Conservation (phyloP, 1,140 invertebrate genomes). For the Schlechtendalia chinensis region DNA sequence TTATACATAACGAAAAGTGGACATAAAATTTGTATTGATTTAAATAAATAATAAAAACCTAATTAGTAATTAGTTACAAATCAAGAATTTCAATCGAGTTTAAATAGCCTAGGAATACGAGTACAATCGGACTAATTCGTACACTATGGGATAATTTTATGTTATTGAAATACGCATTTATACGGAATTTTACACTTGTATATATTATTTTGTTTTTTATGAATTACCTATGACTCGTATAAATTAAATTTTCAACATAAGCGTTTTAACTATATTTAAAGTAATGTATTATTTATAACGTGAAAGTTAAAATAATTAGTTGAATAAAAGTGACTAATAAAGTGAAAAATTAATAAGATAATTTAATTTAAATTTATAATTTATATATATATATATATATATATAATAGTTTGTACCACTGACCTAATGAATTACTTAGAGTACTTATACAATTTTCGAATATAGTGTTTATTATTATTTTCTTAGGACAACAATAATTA, state of each 20-base stretch:
- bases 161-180: no score
- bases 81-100: no score
- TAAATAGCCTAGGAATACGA: no score
- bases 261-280: not conserved
- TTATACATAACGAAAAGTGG: no score
- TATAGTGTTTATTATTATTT: not conserved
- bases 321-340: slow-evolving; percentile 1
- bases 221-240: not conserved
- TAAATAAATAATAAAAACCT: no score
- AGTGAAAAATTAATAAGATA: not conserved
- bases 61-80: no score
- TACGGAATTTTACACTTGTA: not conserved
- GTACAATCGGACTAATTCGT: no score
- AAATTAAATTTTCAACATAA: not conserved
- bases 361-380: not conserved
- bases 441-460: not conserved
- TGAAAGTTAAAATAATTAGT: not conserved
- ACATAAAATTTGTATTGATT: no score
- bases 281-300: not conserved
- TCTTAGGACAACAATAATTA: not conserved
- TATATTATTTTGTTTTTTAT: not conserved
- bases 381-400: no score
- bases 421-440: not conserved
- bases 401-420: not conserved
- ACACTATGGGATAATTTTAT: no score